Percentiles rank a stretch among this genome's conserved stretches.
Conservation (phyloP, 2,113 vertebrate genomes). For the Scatophagus argus region DNA sequence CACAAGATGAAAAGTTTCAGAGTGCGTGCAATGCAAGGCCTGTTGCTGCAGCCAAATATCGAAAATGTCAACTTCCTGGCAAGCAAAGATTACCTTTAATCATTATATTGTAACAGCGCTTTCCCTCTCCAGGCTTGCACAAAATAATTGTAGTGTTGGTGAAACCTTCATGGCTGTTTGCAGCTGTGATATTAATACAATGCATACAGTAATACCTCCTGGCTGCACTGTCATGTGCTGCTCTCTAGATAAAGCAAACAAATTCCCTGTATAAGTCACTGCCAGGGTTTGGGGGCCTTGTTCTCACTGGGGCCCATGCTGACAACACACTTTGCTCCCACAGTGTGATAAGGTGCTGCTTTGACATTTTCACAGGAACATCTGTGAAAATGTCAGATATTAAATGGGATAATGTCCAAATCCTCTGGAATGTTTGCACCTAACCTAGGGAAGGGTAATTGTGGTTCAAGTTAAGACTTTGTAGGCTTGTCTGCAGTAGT, state of each 20-base stretch:
- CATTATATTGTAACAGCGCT: constrained; percentile 49
- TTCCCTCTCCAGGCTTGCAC: constrained; percentile 15
- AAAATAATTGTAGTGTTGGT: constrained; percentile 21
- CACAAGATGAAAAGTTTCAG: constrained; percentile 68
- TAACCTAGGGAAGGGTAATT: constrained; percentile 6
- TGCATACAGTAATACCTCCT: not conserved
- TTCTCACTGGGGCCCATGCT: not conserved
- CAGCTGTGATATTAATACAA: constrained; percentile 32
- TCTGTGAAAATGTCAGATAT: constrained; percentile 36
- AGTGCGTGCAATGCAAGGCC: constrained; percentile 49
- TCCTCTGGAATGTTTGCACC: constrained; percentile 27
- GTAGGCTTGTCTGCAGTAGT: constrained; percentile 3
- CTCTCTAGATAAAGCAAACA: constrained; percentile 26
- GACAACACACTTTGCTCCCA: constrained; percentile 2
- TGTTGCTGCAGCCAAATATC: constrained; percentile 57
- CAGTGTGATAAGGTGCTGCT: constrained; percentile 33
- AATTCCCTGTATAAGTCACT: constrained; percentile 3
- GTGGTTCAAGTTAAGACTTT: constrained; percentile 26
- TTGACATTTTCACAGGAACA: constrained; percentile 27
- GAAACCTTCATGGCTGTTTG: constrained; percentile 29
- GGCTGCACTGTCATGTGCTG: constrained; percentile 17
- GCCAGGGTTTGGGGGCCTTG: constrained; percentile 6
- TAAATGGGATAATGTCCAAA: constrained; percentile 36
- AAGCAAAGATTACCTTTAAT: constrained; percentile 65
- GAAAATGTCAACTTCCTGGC: constrained; percentile 70